Evolutionary conservation across 2,797 vertebrate species (phyloP).

Genomic region (Morus bassanus): DNA sequence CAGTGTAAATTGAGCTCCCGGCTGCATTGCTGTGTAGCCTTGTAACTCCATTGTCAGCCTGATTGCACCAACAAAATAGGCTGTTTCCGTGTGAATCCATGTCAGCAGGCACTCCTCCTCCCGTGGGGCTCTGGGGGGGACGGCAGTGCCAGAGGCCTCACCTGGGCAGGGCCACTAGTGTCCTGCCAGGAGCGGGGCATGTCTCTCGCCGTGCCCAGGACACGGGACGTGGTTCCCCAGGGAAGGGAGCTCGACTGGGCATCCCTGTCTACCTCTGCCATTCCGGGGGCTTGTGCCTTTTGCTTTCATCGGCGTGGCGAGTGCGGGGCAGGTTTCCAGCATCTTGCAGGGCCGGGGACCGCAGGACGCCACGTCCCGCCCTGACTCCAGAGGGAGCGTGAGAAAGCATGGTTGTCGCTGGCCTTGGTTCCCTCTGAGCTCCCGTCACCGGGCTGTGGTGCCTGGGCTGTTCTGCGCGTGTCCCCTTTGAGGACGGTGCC

Average conservation of each 20-base stretch:
- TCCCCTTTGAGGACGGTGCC: accelerated
- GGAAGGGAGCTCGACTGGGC: neutral
- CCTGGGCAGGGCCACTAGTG: neutral
- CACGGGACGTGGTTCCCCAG: accelerated
- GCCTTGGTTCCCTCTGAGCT: neutral
- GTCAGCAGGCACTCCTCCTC: neutral
- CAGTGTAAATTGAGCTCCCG: conserved; percentile 42
- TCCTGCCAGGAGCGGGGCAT: accelerated
- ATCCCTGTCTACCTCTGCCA: neutral
- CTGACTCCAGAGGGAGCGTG: neutral
- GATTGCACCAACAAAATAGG: conserved; percentile 31
- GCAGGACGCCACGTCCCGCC: neutral
- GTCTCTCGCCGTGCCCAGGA: accelerated
- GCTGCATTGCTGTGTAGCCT: conserved; percentile 46
- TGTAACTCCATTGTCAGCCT: conserved; percentile 62
- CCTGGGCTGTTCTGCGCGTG: accelerated
- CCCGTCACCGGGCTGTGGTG: neutral
- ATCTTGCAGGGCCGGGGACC: accelerated
- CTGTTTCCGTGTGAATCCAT: neutral
- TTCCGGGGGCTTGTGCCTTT: neutral
- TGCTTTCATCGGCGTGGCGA: accelerated
- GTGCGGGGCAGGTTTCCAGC: neutral
- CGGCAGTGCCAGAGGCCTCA: neutral
- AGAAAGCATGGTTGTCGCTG: accelerated
- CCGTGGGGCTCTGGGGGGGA: neutral